phyloP scores from a whole-genome alignment of 2,113 vertebrate genomes.

The Anguilla rostrata region DNA sequence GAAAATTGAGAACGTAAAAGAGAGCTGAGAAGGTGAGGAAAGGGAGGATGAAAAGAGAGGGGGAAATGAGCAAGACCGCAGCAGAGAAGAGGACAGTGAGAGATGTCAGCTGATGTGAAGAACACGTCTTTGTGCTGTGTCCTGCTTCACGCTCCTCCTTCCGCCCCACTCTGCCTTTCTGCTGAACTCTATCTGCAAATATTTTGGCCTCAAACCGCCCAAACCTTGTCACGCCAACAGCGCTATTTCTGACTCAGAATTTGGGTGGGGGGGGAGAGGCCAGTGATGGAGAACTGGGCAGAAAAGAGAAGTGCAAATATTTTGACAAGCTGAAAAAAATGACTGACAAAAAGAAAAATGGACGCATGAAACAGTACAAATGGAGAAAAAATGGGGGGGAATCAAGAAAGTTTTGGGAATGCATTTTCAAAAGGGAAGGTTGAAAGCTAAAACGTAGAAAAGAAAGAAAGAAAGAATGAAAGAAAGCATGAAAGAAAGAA shows the following conservation, averaged over 20 bases:
- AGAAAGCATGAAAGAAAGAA: neutral
- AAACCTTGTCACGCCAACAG: neutral
- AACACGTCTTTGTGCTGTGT: neutral
- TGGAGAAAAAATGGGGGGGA: neutral
- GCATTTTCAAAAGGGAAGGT: neutral
- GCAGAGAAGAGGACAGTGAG: neutral
- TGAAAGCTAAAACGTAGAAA: neutral
- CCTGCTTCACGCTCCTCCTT: neutral
- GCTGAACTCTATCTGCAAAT: neutral
- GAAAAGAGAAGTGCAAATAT: neutral
- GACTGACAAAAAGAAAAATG: neutral
- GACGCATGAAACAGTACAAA: neutral
- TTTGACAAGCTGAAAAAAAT: neutral
- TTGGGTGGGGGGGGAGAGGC: neutral
- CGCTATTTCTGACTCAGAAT: conserved; percentile 2
- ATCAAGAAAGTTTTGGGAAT: neutral
- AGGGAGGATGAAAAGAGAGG: neutral
- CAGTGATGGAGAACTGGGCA: neutral
- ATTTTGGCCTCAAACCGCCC: neutral
- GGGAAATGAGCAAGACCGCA: neutral
- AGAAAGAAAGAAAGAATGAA: neutral
- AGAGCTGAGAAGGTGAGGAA: neutral
- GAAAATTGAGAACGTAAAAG: neutral
- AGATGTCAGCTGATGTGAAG: neutral
- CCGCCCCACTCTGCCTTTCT: neutral